Evolutionary conservation across 2,888 invertebrate species (phyloP).

Genomic region (Perizoma flavofasciatum): DNA sequence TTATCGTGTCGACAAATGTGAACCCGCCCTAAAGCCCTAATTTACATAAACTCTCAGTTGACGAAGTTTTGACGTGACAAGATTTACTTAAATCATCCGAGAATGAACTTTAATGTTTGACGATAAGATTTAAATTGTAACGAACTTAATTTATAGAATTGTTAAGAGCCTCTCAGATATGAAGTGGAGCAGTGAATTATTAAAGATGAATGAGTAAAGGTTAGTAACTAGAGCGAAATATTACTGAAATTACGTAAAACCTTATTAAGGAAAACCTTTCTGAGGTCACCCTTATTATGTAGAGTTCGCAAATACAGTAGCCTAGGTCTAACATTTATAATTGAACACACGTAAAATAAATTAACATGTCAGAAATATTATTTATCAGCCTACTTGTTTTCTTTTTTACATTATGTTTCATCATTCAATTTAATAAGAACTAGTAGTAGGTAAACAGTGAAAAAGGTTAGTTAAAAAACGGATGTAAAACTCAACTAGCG

Average conservation of each 20-base stretch:
- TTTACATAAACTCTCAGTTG: conserved; percentile 34
- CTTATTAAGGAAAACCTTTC: conserved; percentile 7
- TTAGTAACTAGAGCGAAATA: conserved; percentile 17
- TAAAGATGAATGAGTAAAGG: conserved; percentile 29
- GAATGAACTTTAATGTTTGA: conserved; percentile 37
- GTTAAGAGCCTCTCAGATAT: conserved; percentile 31
- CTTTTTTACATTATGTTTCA: conserved; percentile 9
- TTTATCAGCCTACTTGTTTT: conserved; percentile 2
- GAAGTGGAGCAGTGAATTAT: conserved; percentile 30
- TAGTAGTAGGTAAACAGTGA: no score
- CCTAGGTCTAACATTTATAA: conserved; percentile 3
- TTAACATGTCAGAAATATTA: conserved; percentile 25
- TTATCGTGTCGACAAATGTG: conserved; percentile 9
- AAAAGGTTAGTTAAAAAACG: no score
- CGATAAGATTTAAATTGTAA: conserved; percentile 36
- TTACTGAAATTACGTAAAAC: conserved; percentile 14
- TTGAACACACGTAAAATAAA: conserved; percentile 17
- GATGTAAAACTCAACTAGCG: no score
- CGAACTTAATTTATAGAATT: conserved; percentile 31
- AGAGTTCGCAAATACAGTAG: no score
- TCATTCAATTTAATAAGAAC: no score
- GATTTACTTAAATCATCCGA: conserved; percentile 36
- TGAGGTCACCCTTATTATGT: neutral
- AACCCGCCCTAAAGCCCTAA: conserved; percentile 19
- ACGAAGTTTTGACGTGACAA: conserved; percentile 40